Percentiles rank a stretch among this genome's conserved stretches.
Conservation (phyloP, 2,797 vertebrate genomes). For the Acanthiza pusilla region DNA sequence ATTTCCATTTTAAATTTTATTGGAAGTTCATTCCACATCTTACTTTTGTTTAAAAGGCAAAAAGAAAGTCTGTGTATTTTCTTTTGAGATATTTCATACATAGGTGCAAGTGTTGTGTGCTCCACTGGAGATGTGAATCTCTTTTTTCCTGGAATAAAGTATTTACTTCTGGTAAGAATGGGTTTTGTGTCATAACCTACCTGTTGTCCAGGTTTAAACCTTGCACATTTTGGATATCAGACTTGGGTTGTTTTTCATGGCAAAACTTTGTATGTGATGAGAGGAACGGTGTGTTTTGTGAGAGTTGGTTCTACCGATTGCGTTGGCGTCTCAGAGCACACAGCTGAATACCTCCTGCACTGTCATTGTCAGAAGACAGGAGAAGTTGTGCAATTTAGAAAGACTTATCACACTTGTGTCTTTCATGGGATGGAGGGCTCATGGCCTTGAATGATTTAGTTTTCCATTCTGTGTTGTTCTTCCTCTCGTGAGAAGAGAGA, state of each 20-base stretch:
- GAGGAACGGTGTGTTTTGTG: background rate
- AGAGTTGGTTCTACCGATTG: background rate
- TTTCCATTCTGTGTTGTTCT: background rate
- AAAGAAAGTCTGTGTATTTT: background rate
- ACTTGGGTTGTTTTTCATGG: background rate
- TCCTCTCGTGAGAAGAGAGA: background rate
- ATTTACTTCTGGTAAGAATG: background rate
- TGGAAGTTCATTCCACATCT: background rate
- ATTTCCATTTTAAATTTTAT: background rate
- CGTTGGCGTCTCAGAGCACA: rapidly evolving
- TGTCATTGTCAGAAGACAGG: background rate
- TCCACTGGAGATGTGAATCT: background rate
- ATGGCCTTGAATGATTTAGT: background rate
- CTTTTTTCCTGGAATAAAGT: background rate
- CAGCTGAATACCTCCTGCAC: background rate
- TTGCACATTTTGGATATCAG: background rate
- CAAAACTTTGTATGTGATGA: background rate
- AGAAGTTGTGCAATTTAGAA: background rate
- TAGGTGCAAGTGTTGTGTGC: background rate
- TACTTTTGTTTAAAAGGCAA: background rate
- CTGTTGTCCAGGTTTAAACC: background rate
- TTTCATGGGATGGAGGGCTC: background rate
- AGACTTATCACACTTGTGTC: background rate
- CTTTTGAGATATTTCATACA: background rate
- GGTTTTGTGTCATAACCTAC: background rate